Evolutionary conservation across 2,113 vertebrate genomes (phyloP).

Genomic region (Neogobius melanostomus): DNA sequence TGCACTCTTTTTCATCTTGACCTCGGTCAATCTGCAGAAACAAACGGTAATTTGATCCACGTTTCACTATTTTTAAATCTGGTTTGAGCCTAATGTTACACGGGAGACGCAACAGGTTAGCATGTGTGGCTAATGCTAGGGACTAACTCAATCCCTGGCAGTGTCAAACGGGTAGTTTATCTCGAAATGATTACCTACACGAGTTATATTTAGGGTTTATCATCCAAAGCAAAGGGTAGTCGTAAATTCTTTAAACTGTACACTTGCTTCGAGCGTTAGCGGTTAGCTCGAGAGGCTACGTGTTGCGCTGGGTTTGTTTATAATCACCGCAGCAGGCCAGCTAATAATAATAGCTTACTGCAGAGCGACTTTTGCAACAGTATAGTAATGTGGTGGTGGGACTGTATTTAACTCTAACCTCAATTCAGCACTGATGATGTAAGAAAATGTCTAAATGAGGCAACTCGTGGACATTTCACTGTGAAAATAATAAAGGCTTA

Average conservation of each 20-base stretch:
- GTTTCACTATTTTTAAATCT: background rate
- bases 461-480: background rate
- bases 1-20: slow-evolving; percentile 17
- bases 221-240: background rate
- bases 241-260: background rate
- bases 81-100: background rate
- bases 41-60: slow-evolving; percentile 31
- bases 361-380: background rate
- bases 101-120: slow-evolving; percentile 50
- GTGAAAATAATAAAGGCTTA: background rate
- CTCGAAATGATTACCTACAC: too few species aligned
- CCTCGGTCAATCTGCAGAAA: background rate
- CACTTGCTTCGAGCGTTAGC: background rate
- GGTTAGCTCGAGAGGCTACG: background rate
- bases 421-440: background rate
- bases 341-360: background rate
- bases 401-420: background rate
- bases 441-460: background rate
- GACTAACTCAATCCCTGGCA: background rate
- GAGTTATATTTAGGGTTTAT: background rate
- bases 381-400: too few species aligned
- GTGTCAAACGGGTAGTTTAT: background rate
- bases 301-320: background rate
- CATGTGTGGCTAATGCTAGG: slow-evolving; percentile 24
- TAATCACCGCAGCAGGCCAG: background rate